Evolutionary conservation across 1,140 invertebrate genomes (phyloP), one percentile per base, ranked within the genome.

Genomic region (Meloidogyne hapla): DNA sequence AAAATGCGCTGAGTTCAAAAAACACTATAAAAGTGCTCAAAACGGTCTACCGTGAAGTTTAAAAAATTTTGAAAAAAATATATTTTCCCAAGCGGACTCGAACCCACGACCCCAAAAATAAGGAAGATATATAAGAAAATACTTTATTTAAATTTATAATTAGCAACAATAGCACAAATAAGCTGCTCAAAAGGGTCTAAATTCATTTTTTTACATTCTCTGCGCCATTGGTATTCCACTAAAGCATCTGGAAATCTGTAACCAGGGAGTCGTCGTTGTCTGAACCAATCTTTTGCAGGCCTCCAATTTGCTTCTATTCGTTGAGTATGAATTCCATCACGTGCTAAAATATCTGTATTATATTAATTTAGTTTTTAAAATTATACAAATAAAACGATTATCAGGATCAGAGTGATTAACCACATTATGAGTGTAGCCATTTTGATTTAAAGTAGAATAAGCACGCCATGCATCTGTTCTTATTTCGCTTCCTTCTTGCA

Each of bases 261-360:
- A 33, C 68, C 68, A 15, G 68, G 68, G 12, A 69, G 38, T 13
- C 68, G 68, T 38, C 68, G 13, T 23, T 69, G 23, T 13, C 68
- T 25, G 25, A 69, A 69, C 68, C 68, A 69, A 40, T 69, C 68
- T 18, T 69, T 69, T 69, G 68, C 68, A 13, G 68, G 68, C 15
- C 68, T 48, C 68, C 68, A 69, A 8, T 40, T 25, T 15, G 68
- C 68, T 38, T 69, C 68, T 28, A 69, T 56, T 13, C 68, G 23
- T 28, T 45, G 68, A 28, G 68, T 69, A 45, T 69, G 68, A 18
- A 45, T 69, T 13, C 68, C 68, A 23, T 69, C 68, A 12, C 18
- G n/a, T 18, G 68, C 68, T 69, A 4, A 66, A 13, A 66, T 21
- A 66, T 13, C 13, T 66, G 26, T 28, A 18, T 18, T 18, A 18